Base-by-base conservation (phyloP, 2,888 invertebrate genomes). In the Cotesia congregata region DNA sequence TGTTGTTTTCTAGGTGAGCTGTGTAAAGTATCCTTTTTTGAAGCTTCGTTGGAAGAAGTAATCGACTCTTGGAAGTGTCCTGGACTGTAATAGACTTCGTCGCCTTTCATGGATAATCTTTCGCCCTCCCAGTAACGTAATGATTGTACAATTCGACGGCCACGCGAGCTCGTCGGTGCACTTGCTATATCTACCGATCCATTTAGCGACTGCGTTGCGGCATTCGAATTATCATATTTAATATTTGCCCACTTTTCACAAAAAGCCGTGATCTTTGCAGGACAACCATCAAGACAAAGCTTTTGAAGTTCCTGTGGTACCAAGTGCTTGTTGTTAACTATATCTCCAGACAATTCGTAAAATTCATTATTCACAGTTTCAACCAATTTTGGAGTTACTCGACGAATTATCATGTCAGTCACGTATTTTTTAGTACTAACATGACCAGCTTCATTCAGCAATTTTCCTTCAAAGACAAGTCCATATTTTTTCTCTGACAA, bases 61-160 rank as follows among this genome's bases (percentile, higher is more conserved):
- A 77, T 78, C 6, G 68, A 72, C 40, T 80, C 78, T 6, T 81
- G 70, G 1, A 71, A 72, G 74, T 70, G 79, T n/a, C 86, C 86
- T 2, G 85, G 81, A 41, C 60, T 81, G 64, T 87, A 87, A 17
- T 84, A 30, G 5, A 75, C 50, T 41, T 81, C 78, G 40, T 84
- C 78, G 15, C 83, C 83, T 78, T 82, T 86, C 5, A 81, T 72
- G 2, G 65, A n/a, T 3, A 86, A 6, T 64, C 85, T 83, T 80
- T 87, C 88, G 20, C 85, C 86, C 84, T 70, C 75, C 87, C 87
- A 88, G 67, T 84, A 88, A 77, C 75, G 81, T 40, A 87, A 74
- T 5, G 84, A 82, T 4, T 85, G 86, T 38, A 87, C 17, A 70
- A 86, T 84, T 72, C 77, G 82, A 64, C 86, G 83, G 17, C 87